Evolutionary conservation across 2,797 vertebrate genomes (phyloP).

Genomic region (Coregonus ussuriensis): DNA sequence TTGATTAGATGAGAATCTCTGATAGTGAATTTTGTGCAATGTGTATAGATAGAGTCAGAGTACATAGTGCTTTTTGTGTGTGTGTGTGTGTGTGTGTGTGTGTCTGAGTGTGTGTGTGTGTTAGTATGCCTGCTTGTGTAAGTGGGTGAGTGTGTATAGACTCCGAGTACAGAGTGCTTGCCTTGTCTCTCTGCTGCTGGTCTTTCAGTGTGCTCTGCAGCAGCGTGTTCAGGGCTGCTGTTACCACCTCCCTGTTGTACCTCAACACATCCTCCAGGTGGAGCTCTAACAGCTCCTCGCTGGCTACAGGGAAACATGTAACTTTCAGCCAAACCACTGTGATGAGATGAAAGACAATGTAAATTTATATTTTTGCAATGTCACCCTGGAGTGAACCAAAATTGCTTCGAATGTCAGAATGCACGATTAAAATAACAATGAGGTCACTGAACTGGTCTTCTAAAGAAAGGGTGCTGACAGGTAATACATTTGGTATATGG

Average conservation of each 20-base stretch:
- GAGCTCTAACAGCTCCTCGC: slow-evolving; percentile 63
- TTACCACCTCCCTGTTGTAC: slow-evolving; percentile 63
- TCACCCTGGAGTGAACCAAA: neutral
- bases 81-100: neutral
- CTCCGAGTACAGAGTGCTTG: slow-evolving; percentile 19
- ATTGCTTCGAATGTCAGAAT: no score
- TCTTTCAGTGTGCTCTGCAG: slow-evolving; percentile 51
- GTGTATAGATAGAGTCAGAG: neutral
- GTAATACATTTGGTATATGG: no score
- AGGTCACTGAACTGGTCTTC: no score
- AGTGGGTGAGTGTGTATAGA: slow-evolving; percentile 5
- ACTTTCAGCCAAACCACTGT: neutral
- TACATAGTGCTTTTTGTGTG: neutral
- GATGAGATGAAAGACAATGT: no score
- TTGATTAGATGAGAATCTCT: no score
- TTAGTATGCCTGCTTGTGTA: neutral
- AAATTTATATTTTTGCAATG: neutral
- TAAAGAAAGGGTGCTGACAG: no score
- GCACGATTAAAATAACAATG: no score
- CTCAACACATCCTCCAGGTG: slow-evolving; percentile 72
- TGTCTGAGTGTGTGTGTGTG: neutral
- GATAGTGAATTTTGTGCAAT: no score
- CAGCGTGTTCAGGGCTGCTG: slow-evolving; percentile 53
- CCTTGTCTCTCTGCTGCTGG: slow-evolving; percentile 55
- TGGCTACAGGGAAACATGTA: slow-evolving; percentile 42